Percentiles rank a stretch among this genome's conserved stretches.
These are phyloP conservation scores for Rhagoletis pomonella DNA, from an alignment of 1,140 invertebrate genomes.

Conservation along the genomic window DNA sequence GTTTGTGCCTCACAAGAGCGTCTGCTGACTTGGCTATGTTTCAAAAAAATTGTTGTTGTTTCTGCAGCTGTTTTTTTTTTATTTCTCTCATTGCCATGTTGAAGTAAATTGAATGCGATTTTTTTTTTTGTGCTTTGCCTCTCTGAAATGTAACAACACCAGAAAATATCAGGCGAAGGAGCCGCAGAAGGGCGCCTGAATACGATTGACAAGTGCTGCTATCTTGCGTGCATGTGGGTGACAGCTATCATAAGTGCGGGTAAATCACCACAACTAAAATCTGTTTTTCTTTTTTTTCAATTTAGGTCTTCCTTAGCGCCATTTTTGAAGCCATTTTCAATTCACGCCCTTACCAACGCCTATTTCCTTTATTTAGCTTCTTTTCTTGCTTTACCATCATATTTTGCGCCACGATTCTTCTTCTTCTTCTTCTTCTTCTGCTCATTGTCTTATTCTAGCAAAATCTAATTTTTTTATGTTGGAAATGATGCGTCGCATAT, in stretches of 20 bases:
- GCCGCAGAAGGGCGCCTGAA: background rate
- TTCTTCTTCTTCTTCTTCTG: background rate
- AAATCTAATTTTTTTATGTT: conserved; percentile 45
- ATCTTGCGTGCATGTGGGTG: conserved; percentile 10
- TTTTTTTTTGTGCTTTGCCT: background rate
- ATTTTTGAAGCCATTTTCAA: background rate
- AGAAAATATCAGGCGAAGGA: background rate
- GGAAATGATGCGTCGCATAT: conserved; percentile 35
- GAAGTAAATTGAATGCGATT: conserved; percentile 49
- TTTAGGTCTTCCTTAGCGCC: background rate
- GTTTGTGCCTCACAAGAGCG: background rate
- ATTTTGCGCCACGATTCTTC: background rate
- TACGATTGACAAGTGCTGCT: background rate
- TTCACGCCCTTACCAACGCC: background rate
- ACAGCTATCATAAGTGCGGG: conserved; percentile 31
- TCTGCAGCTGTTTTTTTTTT: background rate
- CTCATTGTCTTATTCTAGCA: background rate
- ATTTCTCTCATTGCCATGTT: conserved; percentile 18
- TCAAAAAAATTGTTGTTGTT: background rate
- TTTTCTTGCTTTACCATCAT: background rate
- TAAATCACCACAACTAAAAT: background rate
- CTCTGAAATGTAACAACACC: background rate
- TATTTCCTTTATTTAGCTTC: conserved; percentile 15
- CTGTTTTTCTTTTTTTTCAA: background rate
- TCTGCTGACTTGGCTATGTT: background rate